Percentiles rank a stretch among this genome's conserved stretches.
Evolutionary conservation across 2,113 vertebrate species (phyloP).

Genomic region (Muscicapa adusta): DNA sequence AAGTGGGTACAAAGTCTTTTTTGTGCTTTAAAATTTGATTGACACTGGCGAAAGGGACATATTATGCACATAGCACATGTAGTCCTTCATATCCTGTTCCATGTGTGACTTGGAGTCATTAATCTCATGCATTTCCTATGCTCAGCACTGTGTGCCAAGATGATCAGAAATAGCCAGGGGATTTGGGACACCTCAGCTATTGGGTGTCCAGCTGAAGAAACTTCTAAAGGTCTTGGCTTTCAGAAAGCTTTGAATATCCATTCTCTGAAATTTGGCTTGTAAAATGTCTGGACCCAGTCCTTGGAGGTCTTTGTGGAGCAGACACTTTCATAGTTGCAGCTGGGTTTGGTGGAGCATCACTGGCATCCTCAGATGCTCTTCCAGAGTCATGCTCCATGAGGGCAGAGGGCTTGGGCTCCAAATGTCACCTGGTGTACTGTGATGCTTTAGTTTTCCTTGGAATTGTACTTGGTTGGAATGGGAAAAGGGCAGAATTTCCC

Average conservation of each 20-base stretch:
- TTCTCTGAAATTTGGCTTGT: background rate
- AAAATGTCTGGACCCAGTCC: background rate
- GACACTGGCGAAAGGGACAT: slow-evolving; percentile 36
- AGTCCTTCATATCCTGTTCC: slow-evolving; percentile 6
- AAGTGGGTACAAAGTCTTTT: background rate
- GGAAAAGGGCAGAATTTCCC: background rate
- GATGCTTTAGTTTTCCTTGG: background rate
- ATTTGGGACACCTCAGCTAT: slow-evolving; percentile 28
- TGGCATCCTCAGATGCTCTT: background rate
- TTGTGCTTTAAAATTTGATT: slow-evolving; percentile 39
- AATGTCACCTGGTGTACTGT: background rate
- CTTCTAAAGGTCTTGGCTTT: slow-evolving; percentile 33
- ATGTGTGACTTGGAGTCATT: slow-evolving; percentile 11
- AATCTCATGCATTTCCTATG: slow-evolving; percentile 50
- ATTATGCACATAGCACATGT: background rate
- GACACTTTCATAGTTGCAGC: background rate
- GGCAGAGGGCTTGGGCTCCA: background rate
- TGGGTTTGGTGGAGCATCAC: background rate
- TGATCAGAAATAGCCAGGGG: slow-evolving; percentile 38
- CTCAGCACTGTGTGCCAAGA: slow-evolving; percentile 29
- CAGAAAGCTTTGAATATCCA: background rate
- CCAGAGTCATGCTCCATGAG: background rate
- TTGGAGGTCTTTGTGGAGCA: background rate
- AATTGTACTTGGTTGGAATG: background rate
- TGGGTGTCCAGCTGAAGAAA: slow-evolving; percentile 25